Evolutionary conservation across 64 coral and sea anemone genomes (phyloP), one percentile per base, ranked within the genome.

Genomic region (Hydrozoanthus tunicans): DNA sequence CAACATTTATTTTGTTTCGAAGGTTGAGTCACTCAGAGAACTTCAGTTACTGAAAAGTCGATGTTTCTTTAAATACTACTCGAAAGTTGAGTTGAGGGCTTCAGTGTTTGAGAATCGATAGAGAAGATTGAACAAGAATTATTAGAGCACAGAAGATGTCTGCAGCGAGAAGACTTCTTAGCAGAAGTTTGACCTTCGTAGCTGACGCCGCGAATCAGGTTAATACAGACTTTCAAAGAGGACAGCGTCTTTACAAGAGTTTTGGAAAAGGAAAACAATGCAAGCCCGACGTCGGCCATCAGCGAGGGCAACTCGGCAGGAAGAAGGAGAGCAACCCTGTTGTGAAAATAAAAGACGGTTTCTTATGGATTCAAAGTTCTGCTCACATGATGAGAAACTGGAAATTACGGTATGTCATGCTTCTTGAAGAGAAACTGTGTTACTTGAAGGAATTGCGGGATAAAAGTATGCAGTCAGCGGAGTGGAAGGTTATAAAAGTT

Each of bases 321-420:
- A 73, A 25, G 27, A 88, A 88, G 32, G 84, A 88, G 3, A 88
- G 69, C 32, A 1, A n/a, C 6, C 6, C 56, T 6, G 53, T 71
- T 58, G 26, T 43, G 13, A 88, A 88, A 88, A 88, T 88, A 88
- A 88, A 88, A 55, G 84, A 88, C 12, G 84, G 84, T 43, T 88
- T 75, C 57, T 88, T 88, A 12, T 88, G 68, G 84, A 73, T 88
- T 73, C 84, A 88, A 58, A 88, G 54, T 25, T 88, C 69, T 59
- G 7, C 54, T 88, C 84, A 74, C 4, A 73, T 88, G 68, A 88
- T 73, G 74, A 72, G 84, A 73, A 88, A 72, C 54, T 88, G 84
- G 84, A 88, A 88, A 61, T n/a, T 88, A 7, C 84, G 84, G 6
- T 88, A 88, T 88, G 84, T 59, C 14, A 88, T 88, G 84, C 84